phyloP scores from a whole-genome alignment of 2,797 vertebrate species.

The Adrianichthys oophorus region DNA sequence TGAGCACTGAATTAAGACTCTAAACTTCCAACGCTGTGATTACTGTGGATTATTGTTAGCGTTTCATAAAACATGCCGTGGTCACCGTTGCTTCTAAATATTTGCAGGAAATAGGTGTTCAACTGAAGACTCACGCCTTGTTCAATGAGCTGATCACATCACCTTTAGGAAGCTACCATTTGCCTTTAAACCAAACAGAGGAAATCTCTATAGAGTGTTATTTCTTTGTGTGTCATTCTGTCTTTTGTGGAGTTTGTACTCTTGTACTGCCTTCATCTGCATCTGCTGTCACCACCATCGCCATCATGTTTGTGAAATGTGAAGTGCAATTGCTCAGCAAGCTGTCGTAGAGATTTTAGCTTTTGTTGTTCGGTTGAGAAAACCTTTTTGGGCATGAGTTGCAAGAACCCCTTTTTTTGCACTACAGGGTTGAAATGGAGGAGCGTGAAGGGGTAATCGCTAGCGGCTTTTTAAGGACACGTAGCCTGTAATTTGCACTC shows the following conservation, averaged over 20 bases:
- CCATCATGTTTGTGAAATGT: constrained; percentile 69
- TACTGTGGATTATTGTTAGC: constrained; percentile 4
- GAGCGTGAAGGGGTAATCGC: constrained; percentile 31
- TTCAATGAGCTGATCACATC: constrained; percentile 19
- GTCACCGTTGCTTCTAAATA: constrained; percentile 41
- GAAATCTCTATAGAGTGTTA: constrained; percentile 45
- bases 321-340: constrained; percentile 74
- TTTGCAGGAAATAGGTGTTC: constrained; percentile 27
- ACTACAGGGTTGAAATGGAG: constrained; percentile 57
- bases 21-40: constrained; percentile 27
- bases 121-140: constrained; percentile 34
- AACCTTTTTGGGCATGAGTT: constrained; percentile 43
- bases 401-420: constrained; percentile 66
- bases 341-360: constrained; percentile 48
- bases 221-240: constrained; percentile 33
- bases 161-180: constrained; percentile 49
- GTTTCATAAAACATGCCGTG: constrained; percentile 4
- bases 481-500: constrained; percentile 61
- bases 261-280: constrained; percentile 30
- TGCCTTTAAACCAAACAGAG: constrained; percentile 62
- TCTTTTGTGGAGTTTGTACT: constrained; percentile 39
- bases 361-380: constrained; percentile 52
- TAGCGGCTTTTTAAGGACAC: constrained; percentile 48
- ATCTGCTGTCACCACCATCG: constrained; percentile 37
- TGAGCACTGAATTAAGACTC: constrained; percentile 25